Evolutionary conservation across 2,113 vertebrate genomes (phyloP), one percentile per base, ranked within the genome.

Genomic region (Pteronura brasiliensis): DNA sequence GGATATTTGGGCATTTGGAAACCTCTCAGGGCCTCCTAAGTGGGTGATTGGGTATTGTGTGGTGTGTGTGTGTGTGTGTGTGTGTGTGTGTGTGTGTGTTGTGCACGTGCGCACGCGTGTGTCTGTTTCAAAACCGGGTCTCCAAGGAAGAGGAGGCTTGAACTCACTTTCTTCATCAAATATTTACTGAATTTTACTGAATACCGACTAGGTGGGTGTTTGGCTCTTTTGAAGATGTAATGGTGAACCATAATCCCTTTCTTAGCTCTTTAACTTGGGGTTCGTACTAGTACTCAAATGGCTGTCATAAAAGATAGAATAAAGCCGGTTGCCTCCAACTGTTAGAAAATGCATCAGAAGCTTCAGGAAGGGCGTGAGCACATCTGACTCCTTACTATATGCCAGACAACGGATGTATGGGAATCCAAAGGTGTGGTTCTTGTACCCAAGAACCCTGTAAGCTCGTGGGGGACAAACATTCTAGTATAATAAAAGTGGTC

Each of bases 111-210:
- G 29, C 12, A 5, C 7, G 11, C 12, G 67, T 20, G 85, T 49
- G 31, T 59, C 31, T 69, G 31, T 47, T 14, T 85, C 39, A n/a
- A 83, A 94, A 52, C 25, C 23, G 82, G 52, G 36, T 71, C 63
- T 94, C 82, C 34, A 49, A 12, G 52, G 67, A 76, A 27, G 23
- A 84, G 74, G 59, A 88, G 52, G 93, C 96, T 95, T 97, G 90
- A 96, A 93, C 88, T 97, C 55, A 67, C 90, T 93, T 92, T 72
- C 87, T 97, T 93, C 95, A 90, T 96, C 90, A 97, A 77, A 90
- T 96, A 97, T 93, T 97, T 97, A 84, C 84, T 47, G 31, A 96
- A 31, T 92, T 95, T 97, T 97, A 84, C 84, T 59, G 31, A 95
- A 31, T 92, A 61, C 87, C 84, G 39, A 52, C 61, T 71, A 39